A percentile compares a stretch with the other conserved stretches of the same genome.
Conservation (phyloP, 2,113 vertebrate genomes). For the Coryphaenoides rupestris region DNA sequence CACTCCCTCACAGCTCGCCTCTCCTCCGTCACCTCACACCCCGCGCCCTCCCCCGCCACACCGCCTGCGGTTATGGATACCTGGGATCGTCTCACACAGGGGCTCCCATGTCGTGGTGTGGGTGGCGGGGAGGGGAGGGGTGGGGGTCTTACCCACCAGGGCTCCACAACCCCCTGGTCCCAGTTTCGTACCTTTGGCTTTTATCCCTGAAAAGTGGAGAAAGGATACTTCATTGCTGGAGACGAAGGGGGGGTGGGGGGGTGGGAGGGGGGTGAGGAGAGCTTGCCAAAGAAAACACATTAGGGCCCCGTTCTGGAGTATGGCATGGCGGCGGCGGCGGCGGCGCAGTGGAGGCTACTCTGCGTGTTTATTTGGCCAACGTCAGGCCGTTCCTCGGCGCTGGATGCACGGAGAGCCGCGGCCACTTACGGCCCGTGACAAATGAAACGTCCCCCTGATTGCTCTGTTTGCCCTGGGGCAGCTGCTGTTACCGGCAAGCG, state of each 20-base stretch:
- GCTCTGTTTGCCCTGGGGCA: constrained; percentile 69
- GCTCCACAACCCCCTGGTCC: constrained; percentile 42
- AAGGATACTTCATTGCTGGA: not conserved
- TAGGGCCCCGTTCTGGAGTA: constrained; percentile 24
- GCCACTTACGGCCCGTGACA: constrained; percentile 61
- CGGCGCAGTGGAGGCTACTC: constrained; percentile 48
- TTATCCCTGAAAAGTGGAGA: constrained; percentile 27
- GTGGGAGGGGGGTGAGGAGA: not conserved
- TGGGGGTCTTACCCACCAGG: constrained; percentile 51
- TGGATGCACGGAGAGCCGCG: constrained; percentile 70
- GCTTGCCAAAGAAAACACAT: constrained; percentile 49
- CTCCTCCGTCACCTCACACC: constrained; percentile 13
- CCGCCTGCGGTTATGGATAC: constrained; percentile 63
- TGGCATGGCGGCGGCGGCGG: constrained; percentile 20
- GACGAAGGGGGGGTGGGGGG: too few relatives aligned
- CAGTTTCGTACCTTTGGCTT: constrained; percentile 21
- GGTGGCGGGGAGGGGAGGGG: too few relatives aligned
- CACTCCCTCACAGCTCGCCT: constrained; percentile 35
- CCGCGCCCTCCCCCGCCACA: constrained; percentile 43
- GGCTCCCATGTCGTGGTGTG: constrained; percentile 39
- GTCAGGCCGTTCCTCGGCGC: constrained; percentile 63
- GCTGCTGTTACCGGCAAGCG: constrained; percentile 55
- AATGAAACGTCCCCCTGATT: constrained; percentile 62
- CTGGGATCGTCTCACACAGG: constrained; percentile 55
- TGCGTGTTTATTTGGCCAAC: constrained; percentile 67